Conservation (phyloP, 1,140 invertebrate species). For the Ceratina australensis region DNA sequence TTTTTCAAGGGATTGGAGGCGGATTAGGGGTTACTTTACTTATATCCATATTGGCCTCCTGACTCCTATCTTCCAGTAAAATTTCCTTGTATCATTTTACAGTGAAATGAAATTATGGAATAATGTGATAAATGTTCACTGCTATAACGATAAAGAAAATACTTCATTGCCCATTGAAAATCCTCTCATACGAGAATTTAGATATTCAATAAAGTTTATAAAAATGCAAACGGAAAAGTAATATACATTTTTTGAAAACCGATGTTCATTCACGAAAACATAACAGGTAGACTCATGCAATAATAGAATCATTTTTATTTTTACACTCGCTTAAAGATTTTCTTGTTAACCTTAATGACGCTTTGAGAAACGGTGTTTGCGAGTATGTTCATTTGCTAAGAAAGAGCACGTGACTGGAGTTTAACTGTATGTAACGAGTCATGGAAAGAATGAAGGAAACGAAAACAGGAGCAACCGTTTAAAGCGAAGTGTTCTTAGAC, state of each 20-base stretch:
- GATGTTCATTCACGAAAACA: too few species aligned
- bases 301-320: background rate
- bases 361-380: background rate
- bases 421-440: background rate
- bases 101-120: background rate
- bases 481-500: conserved; percentile 1
- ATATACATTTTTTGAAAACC: too few species aligned
- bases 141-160: too few species aligned
- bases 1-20: background rate
- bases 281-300: too few species aligned
- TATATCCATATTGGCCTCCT: too few species aligned
- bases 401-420: background rate
- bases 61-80: background rate
- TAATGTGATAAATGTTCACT: background rate
- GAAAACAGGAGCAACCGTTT: conserved; percentile 3
- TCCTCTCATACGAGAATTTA: too few species aligned
- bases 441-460: conserved; percentile 2
- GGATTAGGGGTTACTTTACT: background rate
- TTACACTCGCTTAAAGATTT: background rate
- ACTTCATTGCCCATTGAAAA: too few species aligned
- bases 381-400: background rate
- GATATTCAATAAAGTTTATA: too few species aligned
- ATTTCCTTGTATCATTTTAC: background rate
- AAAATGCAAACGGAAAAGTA: too few species aligned
- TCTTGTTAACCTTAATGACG: background rate